Evolutionary conservation across 1,140 invertebrate genomes (phyloP), one percentile per base, ranked within the genome.

Genomic region (Hormaphis cornu): DNA sequence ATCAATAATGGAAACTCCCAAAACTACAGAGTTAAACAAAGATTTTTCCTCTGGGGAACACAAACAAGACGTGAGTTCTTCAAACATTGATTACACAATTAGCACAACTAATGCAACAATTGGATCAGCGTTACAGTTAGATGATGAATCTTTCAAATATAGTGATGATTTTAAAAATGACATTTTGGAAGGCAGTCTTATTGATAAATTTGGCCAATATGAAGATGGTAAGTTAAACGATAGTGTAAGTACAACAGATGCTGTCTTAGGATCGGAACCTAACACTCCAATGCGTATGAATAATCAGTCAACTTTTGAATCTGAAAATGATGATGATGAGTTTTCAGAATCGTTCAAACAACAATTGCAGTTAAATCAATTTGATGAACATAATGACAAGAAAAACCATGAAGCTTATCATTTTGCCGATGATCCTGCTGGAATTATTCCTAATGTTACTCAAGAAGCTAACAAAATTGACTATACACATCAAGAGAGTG

Each of bases 251-350:
- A 66, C 61, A 48, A 66, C 61, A 1, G 61, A 50, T 66, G 61
- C 61, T 33, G 12, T 66, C 30, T 22, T 66, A 14, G 61, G 61
- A 50, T 66, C 61, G 2, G 61, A 66, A 48, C 61, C 44, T 16
- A 20, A 48, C 35, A 66, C 61, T 24, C 61, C 61, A 33, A 66
- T 66, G 61, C 61, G 44, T 33, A 66, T 66, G 44, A 44, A 48
- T 22, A 66, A 66, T 48, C 61, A 66, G 35, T 66, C 61, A 46
- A 50, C 61, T 9, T 66, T 48, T 48, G 61, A 66, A 20, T 66
- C 61, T 30, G 61, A 66, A 44, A 66, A 50, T 48, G 40, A 46
- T 33, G 61, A 48, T 20, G 61, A 33, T 66, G 24, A 48, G 26
- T 22, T 33, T 16, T 33, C 26, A 12, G 40, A 48, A 33, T 24